These are phyloP conservation scores for Drosophila gunungcola DNA, from an alignment of 1,140 invertebrate species.

Conservation along the genomic window DNA sequence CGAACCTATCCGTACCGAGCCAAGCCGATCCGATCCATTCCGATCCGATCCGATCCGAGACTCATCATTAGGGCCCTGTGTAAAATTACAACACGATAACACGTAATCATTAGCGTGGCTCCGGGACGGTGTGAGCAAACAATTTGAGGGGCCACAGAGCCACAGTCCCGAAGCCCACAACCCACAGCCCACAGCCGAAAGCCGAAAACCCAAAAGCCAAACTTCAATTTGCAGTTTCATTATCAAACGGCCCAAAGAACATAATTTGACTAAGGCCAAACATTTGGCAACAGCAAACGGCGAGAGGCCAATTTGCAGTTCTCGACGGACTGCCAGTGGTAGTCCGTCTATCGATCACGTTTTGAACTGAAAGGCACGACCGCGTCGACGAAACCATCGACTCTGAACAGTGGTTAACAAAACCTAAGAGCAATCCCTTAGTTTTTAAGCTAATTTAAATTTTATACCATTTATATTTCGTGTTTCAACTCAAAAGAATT, in stretches of 20 bases:
- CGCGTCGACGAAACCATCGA: slow-evolving; percentile 28
- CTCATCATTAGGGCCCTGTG: slow-evolving; percentile 78
- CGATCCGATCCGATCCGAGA: slow-evolving; percentile 21
- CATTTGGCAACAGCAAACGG: slow-evolving; percentile 60
- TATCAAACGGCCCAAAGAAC: slow-evolving; percentile 82
- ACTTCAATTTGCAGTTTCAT: slow-evolving; percentile 77
- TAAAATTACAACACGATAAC: slow-evolving; percentile 84
- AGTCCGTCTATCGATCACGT: slow-evolving; percentile 84
- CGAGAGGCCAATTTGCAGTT: slow-evolving; percentile 71
- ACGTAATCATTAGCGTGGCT: slow-evolving; percentile 79
- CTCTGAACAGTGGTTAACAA: slow-evolving; percentile 26
- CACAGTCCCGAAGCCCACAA: background rate
- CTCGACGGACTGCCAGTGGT: slow-evolving; percentile 36
- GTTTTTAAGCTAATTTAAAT: too few relatives aligned
- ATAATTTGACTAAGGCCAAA: slow-evolving; percentile 80
- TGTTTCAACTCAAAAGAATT: too few relatives aligned
- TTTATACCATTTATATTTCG: too few relatives aligned
- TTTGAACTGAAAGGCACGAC: slow-evolving; percentile 76
- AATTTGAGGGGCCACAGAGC: slow-evolving; percentile 45
- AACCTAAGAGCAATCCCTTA: too few relatives aligned
- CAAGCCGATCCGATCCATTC: slow-evolving; percentile 1
- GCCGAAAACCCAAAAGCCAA: slow-evolving; percentile 3
- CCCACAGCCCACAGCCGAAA: too few relatives aligned
- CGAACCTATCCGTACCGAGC: background rate
- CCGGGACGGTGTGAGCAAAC: slow-evolving; percentile 73